Evolutionary conservation across 1,140 invertebrate species (phyloP), one percentile per base, ranked within the genome.

Genomic region (Phymorhynchus buccinoides): DNA sequence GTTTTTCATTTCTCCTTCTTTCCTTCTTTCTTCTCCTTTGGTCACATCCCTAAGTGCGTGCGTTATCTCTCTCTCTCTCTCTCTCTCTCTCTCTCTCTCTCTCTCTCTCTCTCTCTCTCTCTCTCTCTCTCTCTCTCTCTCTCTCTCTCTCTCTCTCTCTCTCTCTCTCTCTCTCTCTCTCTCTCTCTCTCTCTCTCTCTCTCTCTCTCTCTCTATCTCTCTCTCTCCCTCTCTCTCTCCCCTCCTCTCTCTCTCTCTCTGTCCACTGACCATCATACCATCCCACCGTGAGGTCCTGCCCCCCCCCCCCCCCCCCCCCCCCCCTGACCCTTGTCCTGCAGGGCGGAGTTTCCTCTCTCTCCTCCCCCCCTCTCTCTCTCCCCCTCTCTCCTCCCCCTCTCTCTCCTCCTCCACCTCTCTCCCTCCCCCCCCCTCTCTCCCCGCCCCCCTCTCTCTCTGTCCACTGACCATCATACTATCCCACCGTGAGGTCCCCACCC

Each of bases 271-370:
- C 92, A 86, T 94, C 93, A 88, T 93, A 93, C 90, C 93, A 94
- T n/a, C 93, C 93, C 35, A 93, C 93, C 22, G 89, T 91, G 7
- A 94, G 87, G 81, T 93, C 92, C 68, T 90, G 87, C 1, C 91
- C 92, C 52, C 22, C 88, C 89, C n/a, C 92, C 86, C 71, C 88
- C 90, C n/a, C n/a, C n/a, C 88, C 94, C 93, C 68, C 88, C 71
- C 0, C 93, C 48, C 48, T 91, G 82, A 32, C 89, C 90, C 35
- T 87, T 85, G 88, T 94, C 93, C 52, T 88, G 78, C 0, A 93
- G 80, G n/a, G 92, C 90, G 14, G 93, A 93, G 56, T 94, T 92
- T 1, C 88, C 90, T 83, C 95, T 92, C 95, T 9, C 44, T 48
- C 44, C 6, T 39, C 39, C 41, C 52, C 1, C 35, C 18, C 16